Percentiles rank a stretch among this genome's conserved stretches.
Evolutionary conservation across 2,113 vertebrate genomes (phyloP).

Genomic region (Gopherus evgoodei): DNA sequence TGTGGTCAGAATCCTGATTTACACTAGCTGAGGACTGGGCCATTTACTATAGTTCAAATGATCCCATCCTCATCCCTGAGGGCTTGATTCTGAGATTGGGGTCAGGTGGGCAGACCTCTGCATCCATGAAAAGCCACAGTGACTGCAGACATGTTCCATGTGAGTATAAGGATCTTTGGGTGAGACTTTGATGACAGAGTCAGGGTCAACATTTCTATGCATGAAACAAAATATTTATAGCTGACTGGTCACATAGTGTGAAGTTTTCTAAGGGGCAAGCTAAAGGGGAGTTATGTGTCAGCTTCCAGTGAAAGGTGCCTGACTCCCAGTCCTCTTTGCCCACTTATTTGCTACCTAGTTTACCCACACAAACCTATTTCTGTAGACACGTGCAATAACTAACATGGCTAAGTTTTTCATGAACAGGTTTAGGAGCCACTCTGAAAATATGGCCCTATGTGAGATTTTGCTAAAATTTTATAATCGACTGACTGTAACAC

Average conservation of each 20-base stretch:
- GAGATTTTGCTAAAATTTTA: slow-evolving; percentile 30
- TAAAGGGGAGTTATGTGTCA: background rate
- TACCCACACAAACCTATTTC: background rate
- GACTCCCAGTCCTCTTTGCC: background rate
- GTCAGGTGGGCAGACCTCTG: rapidly evolving
- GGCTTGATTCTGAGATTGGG: background rate
- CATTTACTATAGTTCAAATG: background rate
- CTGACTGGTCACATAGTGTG: background rate
- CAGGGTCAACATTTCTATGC: background rate
- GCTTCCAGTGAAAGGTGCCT: background rate
- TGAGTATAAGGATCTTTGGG: background rate
- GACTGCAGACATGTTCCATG: background rate
- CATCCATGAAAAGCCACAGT: background rate
- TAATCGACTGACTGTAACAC: slow-evolving; percentile 42
- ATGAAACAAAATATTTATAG: background rate
- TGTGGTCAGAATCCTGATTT: background rate
- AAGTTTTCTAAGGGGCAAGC: background rate
- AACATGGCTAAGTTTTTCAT: background rate
- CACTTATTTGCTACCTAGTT: background rate
- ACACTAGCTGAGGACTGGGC: background rate
- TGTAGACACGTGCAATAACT: background rate
- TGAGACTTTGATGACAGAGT: background rate
- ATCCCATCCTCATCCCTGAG: background rate
- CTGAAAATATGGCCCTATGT: background rate
- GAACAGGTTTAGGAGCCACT: background rate